Base-by-base conservation (phyloP, 2,113 vertebrate genomes). In the Tyto alba region DNA sequence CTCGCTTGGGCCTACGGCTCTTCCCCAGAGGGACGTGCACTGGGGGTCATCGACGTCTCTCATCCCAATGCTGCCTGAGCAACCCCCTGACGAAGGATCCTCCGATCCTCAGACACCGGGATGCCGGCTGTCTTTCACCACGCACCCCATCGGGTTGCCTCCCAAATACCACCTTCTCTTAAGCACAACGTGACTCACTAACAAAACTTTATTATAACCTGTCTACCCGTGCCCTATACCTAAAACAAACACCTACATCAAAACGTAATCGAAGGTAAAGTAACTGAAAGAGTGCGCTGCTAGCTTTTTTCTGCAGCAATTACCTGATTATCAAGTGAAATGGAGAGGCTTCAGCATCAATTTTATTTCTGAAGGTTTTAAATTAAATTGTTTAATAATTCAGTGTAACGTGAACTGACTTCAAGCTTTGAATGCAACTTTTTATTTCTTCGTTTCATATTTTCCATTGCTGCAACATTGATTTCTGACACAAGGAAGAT, bases 331-430 rank as follows among this genome's bases (percentile, higher is more conserved):
- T 66, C 81, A 55, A 89, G 73, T 62, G 68, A 95, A 88, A 95
- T 38, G 43, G 50, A 92, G 32, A 91, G 22, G 26, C 11, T 77
- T 93, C 62, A 78, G 55, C 41, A n/a, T 36, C 56, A 63, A 76
- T 48, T 72, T 68, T 34, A 71, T 67, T 90, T 83, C 62, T 64
- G 40, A 93, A 85, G 63, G 56, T 94, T 95, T 74, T 43, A 91
- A 95, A 88, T 96, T 30, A 75, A 62, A 81, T 68, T 85, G 43
- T 85, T 95, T 92, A 95, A 83, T 83, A 95, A 95, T 93, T 95
- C 25, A 20, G 53, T 9, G 16, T 41, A 69, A 89, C 1, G 0
- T n/a, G 36, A 29, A 89, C 18, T 23, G 59, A 73, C 47, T 82
- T 95, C 48, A 57, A 47, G 29, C 18, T 92, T 32, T 71, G 55